phyloP scores from a whole-genome alignment of 1,140 invertebrate species.

The Scaptomyza hsui region DNA sequence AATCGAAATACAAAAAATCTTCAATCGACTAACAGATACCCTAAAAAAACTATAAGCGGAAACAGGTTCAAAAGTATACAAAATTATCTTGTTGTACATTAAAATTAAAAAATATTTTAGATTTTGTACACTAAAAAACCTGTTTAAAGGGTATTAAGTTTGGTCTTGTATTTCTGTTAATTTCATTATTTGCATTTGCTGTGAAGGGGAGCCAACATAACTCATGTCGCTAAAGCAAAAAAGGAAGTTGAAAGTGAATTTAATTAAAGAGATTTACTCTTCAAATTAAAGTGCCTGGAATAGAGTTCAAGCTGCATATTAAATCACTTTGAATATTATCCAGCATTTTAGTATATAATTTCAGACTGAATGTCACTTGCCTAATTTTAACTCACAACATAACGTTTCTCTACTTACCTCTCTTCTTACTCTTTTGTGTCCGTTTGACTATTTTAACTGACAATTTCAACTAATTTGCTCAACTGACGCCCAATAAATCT shows the following conservation, averaged over 20 bases:
- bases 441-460: constrained; percentile 59
- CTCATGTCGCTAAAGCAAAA: constrained; percentile 46
- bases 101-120: too few species aligned
- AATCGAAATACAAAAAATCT: neutral
- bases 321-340: constrained; percentile 1
- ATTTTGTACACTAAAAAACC: neutral
- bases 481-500: constrained; percentile 78
- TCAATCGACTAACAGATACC: neutral
- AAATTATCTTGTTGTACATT: too few species aligned
- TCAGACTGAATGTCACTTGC: constrained; percentile 10
- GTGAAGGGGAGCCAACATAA: constrained; percentile 36
- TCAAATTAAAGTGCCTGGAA: constrained; percentile 25
- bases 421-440: neutral
- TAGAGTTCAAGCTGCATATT: neutral
- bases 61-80: too few species aligned
- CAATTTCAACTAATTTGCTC: constrained; percentile 80
- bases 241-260: constrained; percentile 46
- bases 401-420: neutral
- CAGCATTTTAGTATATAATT: too few species aligned
- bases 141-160: constrained; percentile 19
- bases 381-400: neutral
- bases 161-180: constrained; percentile 48
- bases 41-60: too few species aligned
- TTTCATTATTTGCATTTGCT: constrained; percentile 66
- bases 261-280: constrained; percentile 63